Evolutionary conservation across 2,113 vertebrate genomes (phyloP), one percentile per base, ranked within the genome.

Genomic region (Urocynchramus pylzowi): DNA sequence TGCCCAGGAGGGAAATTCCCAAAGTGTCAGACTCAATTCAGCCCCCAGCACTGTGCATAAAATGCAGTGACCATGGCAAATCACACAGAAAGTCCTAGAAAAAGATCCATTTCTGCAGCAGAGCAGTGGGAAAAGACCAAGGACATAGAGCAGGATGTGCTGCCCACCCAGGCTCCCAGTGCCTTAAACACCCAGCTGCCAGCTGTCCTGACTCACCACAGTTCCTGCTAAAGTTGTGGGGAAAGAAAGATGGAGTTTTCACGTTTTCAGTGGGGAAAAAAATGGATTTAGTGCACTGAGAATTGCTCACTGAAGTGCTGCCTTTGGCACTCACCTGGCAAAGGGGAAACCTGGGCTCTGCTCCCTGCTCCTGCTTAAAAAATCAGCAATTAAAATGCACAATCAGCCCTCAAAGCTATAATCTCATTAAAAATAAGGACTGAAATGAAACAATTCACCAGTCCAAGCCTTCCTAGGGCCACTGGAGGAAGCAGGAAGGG

Each of bases 401-500:
- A n/a, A 18, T 30, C 45, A 61, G 84, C 30, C 73, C 84, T 77
- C 54, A 4, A 10, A 89, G 76, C 71, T 13, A 0, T 4, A 31
- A 84, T 45, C 74, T 67, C 85, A 78, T 50, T 41, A 61, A 18
- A 89, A 87, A 67, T 1, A 84, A 45, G 74, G 49, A 7, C 20
- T 14, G 50, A 37, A 87, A 67, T 70, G 1, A 56, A 95, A 50
- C 64, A 70, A 67, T 81, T 70, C 77, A 18, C 19, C 41, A 22
- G 22, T 12, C n/a, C 57, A 31, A 81, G 45, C 8, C 1, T 53
- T 69, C 13, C 53, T 4, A 6, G 71, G 26, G 47, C 60, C 57
- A 2, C 60, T n/a, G 83, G 70, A 82, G 74, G 84, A 87, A 67
- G 82, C 22, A n/a, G 87, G 81, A 49, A 65, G 84, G 85, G 87